Base-by-base conservation (phyloP, 2,113 vertebrate species). In the Gavia stellata region DNA sequence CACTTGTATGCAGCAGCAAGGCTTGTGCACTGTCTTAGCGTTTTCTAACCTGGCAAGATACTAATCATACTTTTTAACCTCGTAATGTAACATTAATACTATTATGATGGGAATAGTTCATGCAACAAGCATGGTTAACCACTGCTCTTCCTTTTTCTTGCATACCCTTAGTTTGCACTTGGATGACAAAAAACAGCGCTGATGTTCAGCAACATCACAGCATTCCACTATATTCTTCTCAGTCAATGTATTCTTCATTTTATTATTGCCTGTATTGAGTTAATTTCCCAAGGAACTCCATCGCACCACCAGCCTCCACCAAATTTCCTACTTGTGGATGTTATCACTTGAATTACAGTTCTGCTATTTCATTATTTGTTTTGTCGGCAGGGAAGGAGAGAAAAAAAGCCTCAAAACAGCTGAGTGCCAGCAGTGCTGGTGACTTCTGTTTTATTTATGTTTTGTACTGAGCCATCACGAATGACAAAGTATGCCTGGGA, bases 361-460 rank as follows among this genome's bases (percentile, higher is more conserved):
- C 53, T 83, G 49, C 45, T 74, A 0, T 88, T 95, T 84, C 40
- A 34, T 67, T 86, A 3, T 77, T 92, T 78, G 61, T 91, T 95
- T 89, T 77, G 63, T 63, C 92, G 63, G 40, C 84, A 88, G 44
- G 44, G 50, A 81, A 89, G 17, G 25, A 7, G n/a, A 70, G 44
- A 56, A 52, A 67, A 44, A 29, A 59, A 53, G 2, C 67, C n/a
- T 82, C 18, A 25, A 12, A 96, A 63, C 38, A 96, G 62, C 77
- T 56, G 61, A 96, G 61, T 82, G 87, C 86, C 42, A 45, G 66
- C 34, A 67, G 75, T 92, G 74, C 84, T 91, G 89, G 88, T 5
- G 33, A 84, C 70, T 90, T 85, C 36, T 88, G 59, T 40, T 90
- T 96, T 97, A 96, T 96, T 97, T 96, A 94, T 95, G 58, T 74